Conservation (phyloP, 2,888 invertebrate species). For the Oeneis ivallda region DNA sequence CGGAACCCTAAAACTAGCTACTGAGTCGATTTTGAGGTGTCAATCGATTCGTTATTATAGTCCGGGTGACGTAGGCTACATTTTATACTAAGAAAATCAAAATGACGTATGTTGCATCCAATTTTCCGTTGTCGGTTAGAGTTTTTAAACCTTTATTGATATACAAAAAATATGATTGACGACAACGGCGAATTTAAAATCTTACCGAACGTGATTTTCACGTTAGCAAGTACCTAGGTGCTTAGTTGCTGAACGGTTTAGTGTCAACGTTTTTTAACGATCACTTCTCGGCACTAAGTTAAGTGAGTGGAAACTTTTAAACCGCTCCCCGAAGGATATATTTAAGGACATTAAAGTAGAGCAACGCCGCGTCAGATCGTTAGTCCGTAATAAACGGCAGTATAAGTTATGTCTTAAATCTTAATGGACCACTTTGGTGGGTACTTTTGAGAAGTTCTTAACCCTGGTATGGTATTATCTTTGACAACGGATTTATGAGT, state of each 20-base stretch:
- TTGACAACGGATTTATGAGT: slow-evolving; percentile 14
- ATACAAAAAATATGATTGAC: no score
- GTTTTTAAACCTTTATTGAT: no score
- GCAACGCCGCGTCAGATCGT: slow-evolving; percentile 33
- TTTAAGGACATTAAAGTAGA: slow-evolving; percentile 30
- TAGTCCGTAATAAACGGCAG: slow-evolving; percentile 32
- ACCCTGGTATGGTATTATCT: slow-evolving; percentile 20
- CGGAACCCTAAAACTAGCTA: no score
- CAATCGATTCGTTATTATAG: no score
- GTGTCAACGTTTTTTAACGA: slow-evolving; percentile 18
- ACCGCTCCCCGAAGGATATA: slow-evolving; percentile 26
- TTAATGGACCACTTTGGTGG: slow-evolving; percentile 32
- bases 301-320: slow-evolving; percentile 25
- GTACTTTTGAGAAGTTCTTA: slow-evolving; percentile 29
- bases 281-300: slow-evolving; percentile 17
- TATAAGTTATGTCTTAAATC: slow-evolving; percentile 34
- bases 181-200: no score
- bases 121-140: no score
- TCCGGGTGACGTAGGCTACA: no score
- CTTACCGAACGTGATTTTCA: background rate
- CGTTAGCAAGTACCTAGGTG: background rate
- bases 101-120: no score
- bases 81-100: no score
- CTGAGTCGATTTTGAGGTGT: no score
- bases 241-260: slow-evolving; percentile 9